Evolutionary conservation across 2,113 vertebrate genomes (phyloP).

Genomic region (Eulemur rufifrons): DNA sequence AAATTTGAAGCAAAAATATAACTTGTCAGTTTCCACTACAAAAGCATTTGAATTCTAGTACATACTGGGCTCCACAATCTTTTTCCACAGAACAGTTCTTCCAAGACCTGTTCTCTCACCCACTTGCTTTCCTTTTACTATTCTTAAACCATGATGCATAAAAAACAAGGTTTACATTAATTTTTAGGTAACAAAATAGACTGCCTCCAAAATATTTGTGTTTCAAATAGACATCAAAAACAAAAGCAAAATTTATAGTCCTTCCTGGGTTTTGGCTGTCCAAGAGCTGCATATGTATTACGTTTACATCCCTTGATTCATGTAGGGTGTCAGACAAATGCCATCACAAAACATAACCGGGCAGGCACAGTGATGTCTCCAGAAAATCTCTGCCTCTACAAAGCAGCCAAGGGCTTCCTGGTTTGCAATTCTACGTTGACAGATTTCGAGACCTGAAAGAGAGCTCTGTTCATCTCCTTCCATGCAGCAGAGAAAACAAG

Average conservation of each 20-base stretch:
- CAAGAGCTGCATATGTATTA: neutral
- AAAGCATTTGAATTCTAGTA: slow-evolving; percentile 52
- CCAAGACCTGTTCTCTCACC: neutral
- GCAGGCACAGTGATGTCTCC: neutral
- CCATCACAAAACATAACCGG: neutral
- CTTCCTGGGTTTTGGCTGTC: neutral
- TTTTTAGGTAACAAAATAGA: slow-evolving; percentile 38
- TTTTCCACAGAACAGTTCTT: neutral
- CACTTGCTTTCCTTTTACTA: neutral
- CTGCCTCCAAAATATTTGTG: slow-evolving; percentile 49
- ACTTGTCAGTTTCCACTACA: slow-evolving; percentile 52
- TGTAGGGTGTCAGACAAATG: neutral
- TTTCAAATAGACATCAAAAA: slow-evolving; percentile 44
- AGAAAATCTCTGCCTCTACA: neutral
- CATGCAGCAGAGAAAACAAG: neutral
- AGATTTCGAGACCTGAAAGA: slow-evolving; percentile 35
- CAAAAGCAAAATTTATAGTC: slow-evolving; percentile 46
- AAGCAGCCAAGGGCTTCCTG: neutral
- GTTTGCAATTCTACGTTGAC: neutral
- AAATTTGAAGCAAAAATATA: slow-evolving; percentile 66
- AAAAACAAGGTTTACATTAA: slow-evolving; percentile 23
- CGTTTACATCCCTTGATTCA: neutral
- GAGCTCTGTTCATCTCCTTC: neutral
- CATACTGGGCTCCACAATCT: neutral
- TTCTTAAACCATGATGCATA: slow-evolving; percentile 16